Conservation (phyloP, 23 tunicate genomes). For the Aplidium turbinatum region DNA sequence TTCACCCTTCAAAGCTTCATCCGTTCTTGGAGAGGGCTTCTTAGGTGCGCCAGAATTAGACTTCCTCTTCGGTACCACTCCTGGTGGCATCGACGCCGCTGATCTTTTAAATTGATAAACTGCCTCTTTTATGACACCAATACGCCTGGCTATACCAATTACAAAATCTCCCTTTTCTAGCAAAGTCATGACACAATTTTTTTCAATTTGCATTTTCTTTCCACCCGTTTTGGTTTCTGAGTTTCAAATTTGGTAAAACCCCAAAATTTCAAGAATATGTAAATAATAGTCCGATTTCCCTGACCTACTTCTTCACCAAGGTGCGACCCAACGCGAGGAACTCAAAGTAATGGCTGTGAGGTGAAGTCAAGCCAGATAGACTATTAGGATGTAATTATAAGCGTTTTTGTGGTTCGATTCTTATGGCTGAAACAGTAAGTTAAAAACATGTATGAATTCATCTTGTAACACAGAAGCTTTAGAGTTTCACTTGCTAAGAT, state of each 20-base stretch:
- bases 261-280: constrained; percentile 16
- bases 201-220: constrained; percentile 29
- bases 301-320: constrained; percentile 7
- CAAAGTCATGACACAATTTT: constrained; percentile 24
- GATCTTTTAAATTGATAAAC: constrained; percentile 12
- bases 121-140: constrained; percentile 22
- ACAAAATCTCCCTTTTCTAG: constrained; percentile 30
- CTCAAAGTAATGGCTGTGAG: not conserved
- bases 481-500: too few relatives aligned
- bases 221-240: constrained; percentile 21
- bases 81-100: constrained; percentile 9
- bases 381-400: constrained; percentile 3
- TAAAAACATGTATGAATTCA: not conserved
- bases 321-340: constrained; percentile 5
- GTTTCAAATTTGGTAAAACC: constrained; percentile 7
- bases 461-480: too few relatives aligned
- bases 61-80: constrained; percentile 29
- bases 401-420: constrained; percentile 14
- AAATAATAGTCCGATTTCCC: not conserved
- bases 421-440: constrained; percentile 8
- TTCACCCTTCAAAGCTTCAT: constrained; percentile 25
- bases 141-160: constrained; percentile 26
- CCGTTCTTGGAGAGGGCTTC: constrained; percentile 23
- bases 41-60: constrained; percentile 29
- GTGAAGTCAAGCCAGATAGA: constrained; percentile 13